A percentile compares a stretch with the other conserved stretches of the same genome.
phyloP scores from a whole-genome alignment of 1,140 invertebrate genomes.

The Oryzaephilus surinamensis region DNA sequence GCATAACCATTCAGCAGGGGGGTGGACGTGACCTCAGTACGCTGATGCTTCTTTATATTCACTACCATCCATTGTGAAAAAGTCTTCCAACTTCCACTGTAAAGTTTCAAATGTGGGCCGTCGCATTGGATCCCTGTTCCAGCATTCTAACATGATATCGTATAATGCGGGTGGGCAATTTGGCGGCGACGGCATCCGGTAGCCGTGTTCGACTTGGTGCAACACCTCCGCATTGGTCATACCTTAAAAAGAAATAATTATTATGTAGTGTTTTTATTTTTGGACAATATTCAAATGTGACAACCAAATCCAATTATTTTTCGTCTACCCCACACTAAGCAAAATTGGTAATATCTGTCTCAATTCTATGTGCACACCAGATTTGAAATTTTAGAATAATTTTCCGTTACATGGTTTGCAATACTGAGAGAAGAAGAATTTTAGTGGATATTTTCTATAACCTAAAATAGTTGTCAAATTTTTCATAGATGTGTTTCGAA shows the following conservation, averaged over 20 bases:
- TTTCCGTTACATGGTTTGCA: too few relatives aligned
- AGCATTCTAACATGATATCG: conserved; percentile 98
- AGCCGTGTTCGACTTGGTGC: conserved; percentile 98
- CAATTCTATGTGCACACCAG: too few relatives aligned
- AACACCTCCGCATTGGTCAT: conserved; percentile 99
- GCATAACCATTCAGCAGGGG: conserved; percentile 43
- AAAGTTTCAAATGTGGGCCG: conserved; percentile 98
- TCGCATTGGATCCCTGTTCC: conserved; percentile 98
- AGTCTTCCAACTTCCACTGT: conserved; percentile 99
- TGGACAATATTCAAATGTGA: too few relatives aligned
- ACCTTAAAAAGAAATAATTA: conserved; percentile 48
- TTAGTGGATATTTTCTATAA: too few relatives aligned
- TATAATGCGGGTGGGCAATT: conserved; percentile 87
- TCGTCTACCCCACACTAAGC: too few relatives aligned
- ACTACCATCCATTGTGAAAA: conserved; percentile 95
- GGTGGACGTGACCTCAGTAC: conserved; percentile 67
- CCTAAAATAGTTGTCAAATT: too few relatives aligned
- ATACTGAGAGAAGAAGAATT: too few relatives aligned
- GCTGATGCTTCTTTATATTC: conserved; percentile 98
- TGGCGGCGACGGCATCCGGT: conserved; percentile 95
- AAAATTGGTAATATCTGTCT: too few relatives aligned
- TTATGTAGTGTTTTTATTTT: neutral
- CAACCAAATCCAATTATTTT: too few relatives aligned
- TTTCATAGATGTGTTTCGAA: too few relatives aligned
- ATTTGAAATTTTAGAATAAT: too few relatives aligned